Evolutionary conservation across 2,797 vertebrate genomes (phyloP), one percentile per base, ranked within the genome.

Genomic region (Sciurus carolinensis): DNA sequence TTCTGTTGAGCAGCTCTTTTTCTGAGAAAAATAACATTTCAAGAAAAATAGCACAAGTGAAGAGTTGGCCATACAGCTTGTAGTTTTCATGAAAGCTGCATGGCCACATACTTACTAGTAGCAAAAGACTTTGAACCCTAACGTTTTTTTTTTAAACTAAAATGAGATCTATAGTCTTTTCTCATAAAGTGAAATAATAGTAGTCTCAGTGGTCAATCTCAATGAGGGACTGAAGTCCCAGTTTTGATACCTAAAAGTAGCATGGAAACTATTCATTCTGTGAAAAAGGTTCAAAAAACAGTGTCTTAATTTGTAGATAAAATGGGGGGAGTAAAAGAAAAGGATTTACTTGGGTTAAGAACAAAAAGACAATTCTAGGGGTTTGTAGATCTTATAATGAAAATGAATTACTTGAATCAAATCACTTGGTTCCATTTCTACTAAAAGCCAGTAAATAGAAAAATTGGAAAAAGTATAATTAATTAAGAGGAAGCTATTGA

Each of bases 381-480:
- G 15, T 39, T 39, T 76, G 28, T 67, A 69, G 28, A 77, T 82
- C 42, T 94, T 90, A 73, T 50, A 64, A 76, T 83, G 54, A 42
- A 91, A 89, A n/a, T 93, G 69, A 76, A 20, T 93, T 69, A 59
- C 44, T 90, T 91, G 42, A 80, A 24, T 91, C 66, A 86, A 33
- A 67, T 90, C 10, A 33, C 15, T 89, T 86, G 79, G 20, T 91
- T 93, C 39, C 80, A 14, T 86, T 89, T 86, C 33, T 72, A 30
- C 67, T 71, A 59, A 85, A 89, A 54, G 44, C 76, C 11, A 30
- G 17, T 71, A n/a, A 54, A 28, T 54, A 71, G 28, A 87, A 90
- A n/a, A 71, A 72, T 76, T 36, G 36, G 36, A 36, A 36, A 69
- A 90, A 94, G 36, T 36, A 36, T 36, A 36, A 36, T 36, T 36